A percentile compares a stretch with the other conserved stretches of the same genome.
phyloP scores from a whole-genome alignment of 2,888 invertebrate species.

The Pandemis cinnamomeana region DNA sequence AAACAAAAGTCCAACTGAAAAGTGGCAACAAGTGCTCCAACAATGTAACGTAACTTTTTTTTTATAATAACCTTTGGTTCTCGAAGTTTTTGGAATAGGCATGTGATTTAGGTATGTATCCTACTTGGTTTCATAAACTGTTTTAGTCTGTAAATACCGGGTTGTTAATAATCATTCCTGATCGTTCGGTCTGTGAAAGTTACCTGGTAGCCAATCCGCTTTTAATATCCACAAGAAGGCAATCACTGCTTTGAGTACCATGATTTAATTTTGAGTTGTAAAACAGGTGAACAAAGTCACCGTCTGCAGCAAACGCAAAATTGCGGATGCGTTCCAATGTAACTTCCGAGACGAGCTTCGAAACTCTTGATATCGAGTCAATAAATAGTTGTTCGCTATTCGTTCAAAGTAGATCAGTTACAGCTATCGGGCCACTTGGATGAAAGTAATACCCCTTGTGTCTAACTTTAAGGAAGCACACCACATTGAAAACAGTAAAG shows the following conservation, averaged over 20 bases:
- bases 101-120: neutral
- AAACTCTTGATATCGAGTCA: neutral
- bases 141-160: too few relatives aligned
- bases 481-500: neutral
- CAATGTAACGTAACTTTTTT: neutral
- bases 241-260: neutral
- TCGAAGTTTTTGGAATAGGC: neutral
- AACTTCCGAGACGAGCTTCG: neutral
- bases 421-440: too few relatives aligned
- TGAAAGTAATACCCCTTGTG: slow-evolving; percentile 12
- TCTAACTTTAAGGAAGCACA: slow-evolving; percentile 16
- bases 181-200: too few relatives aligned
- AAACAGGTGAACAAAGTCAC: neutral
- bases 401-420: too few relatives aligned
- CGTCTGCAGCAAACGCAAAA: neutral
- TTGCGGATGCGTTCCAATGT: neutral
- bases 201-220: too few relatives aligned
- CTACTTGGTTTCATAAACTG: too few relatives aligned
- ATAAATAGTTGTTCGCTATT: neutral
- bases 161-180: too few relatives aligned
- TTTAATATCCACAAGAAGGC: neutral
- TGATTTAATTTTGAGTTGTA: neutral
- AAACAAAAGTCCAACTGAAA: neutral
- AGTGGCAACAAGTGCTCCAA: neutral
- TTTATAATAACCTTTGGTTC: neutral